Percentiles rank a stretch among this genome's conserved stretches.
Evolutionary conservation across 2,113 vertebrate species (phyloP).

Genomic region (Channa argus): DNA sequence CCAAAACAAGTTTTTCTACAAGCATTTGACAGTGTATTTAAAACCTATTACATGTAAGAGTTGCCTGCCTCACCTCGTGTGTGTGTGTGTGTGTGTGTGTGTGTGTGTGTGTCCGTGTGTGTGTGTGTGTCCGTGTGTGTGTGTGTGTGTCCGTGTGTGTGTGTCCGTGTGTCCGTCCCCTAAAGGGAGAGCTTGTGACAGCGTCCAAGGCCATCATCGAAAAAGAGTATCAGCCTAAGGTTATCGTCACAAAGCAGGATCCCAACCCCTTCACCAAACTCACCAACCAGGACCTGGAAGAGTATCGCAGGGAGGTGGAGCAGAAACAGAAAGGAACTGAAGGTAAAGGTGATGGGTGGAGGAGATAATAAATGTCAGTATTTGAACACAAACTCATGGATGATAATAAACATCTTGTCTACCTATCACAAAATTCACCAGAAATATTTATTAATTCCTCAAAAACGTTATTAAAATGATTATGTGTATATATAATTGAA

Average conservation of each 20-base stretch:
- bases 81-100: too few species aligned
- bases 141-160: too few species aligned
- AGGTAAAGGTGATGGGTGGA: conserved; percentile 78
- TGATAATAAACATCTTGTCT: neutral
- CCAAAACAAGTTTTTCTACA: too few species aligned
- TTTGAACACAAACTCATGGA: too few species aligned
- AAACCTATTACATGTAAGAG: too few species aligned
- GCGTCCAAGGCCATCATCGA: conserved; percentile 99
- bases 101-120: too few species aligned
- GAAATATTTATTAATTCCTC: too few species aligned
- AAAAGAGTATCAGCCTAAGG: conserved; percentile 95
- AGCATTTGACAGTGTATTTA: too few species aligned
- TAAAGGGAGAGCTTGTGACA: conserved; percentile 95
- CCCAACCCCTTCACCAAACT: conserved; percentile 97
- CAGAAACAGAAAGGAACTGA: conserved; percentile 93
- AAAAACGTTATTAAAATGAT: too few species aligned
- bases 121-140: too few species aligned
- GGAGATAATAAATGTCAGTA: neutral
- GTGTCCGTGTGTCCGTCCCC: conserved; percentile 31
- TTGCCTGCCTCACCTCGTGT: too few species aligned
- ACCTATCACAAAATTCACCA: neutral
- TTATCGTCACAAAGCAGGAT: conserved; percentile 94
- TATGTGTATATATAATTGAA: too few species aligned
- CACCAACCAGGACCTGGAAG: conserved; percentile 94
- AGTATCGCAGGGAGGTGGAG: conserved; percentile 94